Base-by-base conservation (phyloP, 2,113 vertebrate species). In the Calonectris borealis region DNA sequence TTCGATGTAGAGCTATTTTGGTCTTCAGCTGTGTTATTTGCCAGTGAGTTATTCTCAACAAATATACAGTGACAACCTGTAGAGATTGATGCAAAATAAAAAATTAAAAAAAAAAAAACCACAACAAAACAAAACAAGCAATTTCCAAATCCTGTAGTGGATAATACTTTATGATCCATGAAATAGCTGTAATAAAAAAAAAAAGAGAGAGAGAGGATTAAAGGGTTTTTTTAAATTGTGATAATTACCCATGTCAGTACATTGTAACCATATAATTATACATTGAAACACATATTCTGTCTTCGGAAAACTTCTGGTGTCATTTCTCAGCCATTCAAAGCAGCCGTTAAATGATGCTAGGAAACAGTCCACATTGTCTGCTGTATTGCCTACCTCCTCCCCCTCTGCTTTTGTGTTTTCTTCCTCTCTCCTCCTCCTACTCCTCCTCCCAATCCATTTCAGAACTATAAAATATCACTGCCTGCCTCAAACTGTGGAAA, bases 191-290 rank as follows among this genome's bases (percentile, higher is more conserved):
- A 93, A 83, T 64, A 68, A 83, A 96, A 90, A 57, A 72, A 60
- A 25, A 26, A 10, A 57, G 11, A 86, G 2, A 62, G 14, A 68
- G 60, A 73, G 52, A 44, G n/a, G 69, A 94, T 92, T 91, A 96
- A 92, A 87, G 38, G 46, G 29, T 5, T 31, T n/a, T 79, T 85
- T 40, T 7, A 22, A 96, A 95, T 86, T 48, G 73, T 83, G 57
- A 79, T 90, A 62, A 95, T 97, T 96, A 90, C 87, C 91, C 57
- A 48, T 91, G 69, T 92, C 93, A 91, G 86, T 97, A 46, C 78
- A 78, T 83, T 91, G 49, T 85, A 96, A 94, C 78, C 77, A 78
- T 68, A 68, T 95, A 84, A 95, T 93, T 97, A 87, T 91, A 75
- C 38, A 73, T 34, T 85, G 66, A 86, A 77, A 90, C 54, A 70